A percentile compares a stretch with the other conserved stretches of the same genome.
phyloP scores from a whole-genome alignment of 2,888 invertebrate genomes.

The Acheta domesticus region DNA sequence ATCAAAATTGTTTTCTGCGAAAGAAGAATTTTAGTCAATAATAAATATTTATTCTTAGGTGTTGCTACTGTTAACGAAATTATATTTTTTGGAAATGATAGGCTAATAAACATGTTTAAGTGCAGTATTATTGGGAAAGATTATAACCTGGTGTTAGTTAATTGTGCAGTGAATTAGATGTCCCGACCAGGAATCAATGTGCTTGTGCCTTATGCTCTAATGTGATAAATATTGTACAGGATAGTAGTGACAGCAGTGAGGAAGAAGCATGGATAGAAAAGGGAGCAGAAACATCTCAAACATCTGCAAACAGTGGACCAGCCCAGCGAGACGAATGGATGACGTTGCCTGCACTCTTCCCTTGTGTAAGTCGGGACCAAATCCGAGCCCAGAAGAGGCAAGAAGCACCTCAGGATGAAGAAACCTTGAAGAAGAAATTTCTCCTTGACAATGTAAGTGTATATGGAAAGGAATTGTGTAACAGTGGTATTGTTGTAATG shows the following conservation, averaged over 20 bases:
- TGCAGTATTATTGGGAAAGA: too few species aligned
- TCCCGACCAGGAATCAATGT: too few species aligned
- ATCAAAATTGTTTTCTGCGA: too few species aligned
- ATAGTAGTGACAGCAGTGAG: slow-evolving; percentile 38
- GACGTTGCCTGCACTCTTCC: slow-evolving; percentile 59
- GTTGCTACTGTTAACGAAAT: not conserved
- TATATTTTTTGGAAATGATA: slow-evolving; percentile 2
- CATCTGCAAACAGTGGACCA: slow-evolving; percentile 20
- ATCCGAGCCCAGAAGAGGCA: not conserved
- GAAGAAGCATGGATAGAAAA: slow-evolving; percentile 64
- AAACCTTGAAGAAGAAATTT: slow-evolving; percentile 51
- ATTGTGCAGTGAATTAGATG: too few species aligned
- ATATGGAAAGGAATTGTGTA: not conserved
- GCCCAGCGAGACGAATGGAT: slow-evolving; percentile 74
- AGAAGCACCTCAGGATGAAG: slow-evolving; percentile 12
- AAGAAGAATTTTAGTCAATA: too few species aligned
- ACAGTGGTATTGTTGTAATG: too few species aligned
- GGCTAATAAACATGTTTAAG: not conserved
- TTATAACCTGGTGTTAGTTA: too few species aligned
- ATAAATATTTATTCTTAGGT: too few species aligned
- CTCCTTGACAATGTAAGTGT: slow-evolving; percentile 45
- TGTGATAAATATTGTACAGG: slow-evolving; percentile 21
- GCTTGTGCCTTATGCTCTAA: too few species aligned
- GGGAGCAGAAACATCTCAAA: slow-evolving; percentile 32
- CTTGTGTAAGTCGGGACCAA: slow-evolving; percentile 44